A percentile compares a stretch with the other conserved stretches of the same genome.
phyloP scores from a whole-genome alignment of 2,113 vertebrate genomes.

The Caranx melampygus region DNA sequence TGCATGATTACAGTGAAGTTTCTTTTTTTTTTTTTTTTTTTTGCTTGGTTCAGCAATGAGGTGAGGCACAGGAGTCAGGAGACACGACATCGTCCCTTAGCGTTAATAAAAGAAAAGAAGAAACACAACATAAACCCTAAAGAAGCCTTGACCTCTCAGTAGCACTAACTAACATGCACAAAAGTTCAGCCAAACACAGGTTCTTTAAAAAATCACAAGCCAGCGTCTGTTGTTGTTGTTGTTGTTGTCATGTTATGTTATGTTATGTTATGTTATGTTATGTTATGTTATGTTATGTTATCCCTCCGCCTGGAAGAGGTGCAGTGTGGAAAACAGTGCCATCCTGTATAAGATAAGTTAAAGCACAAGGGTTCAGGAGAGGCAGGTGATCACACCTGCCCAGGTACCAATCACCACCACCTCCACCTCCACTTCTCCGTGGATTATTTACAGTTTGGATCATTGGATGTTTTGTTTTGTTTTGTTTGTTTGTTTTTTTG shows the following conservation, averaged over 20 bases:
- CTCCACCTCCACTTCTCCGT: slow-evolving; percentile 3
- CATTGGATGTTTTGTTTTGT: slow-evolving; percentile 11
- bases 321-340: slow-evolving; percentile 24
- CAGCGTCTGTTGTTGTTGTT: neutral
- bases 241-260: too few relatives aligned
- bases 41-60: slow-evolving; percentile 50
- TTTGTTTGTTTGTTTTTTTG: neutral
- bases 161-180: slow-evolving; percentile 52
- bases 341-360: slow-evolving; percentile 16
- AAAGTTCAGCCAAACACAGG: slow-evolving; percentile 29
- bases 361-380: slow-evolving; percentile 34
- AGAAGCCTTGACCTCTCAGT: slow-evolving; percentile 13
- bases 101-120: neutral
- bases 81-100: slow-evolving; percentile 16
- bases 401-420: neutral
- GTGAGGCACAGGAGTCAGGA: slow-evolving; percentile 68
- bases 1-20: slow-evolving; percentile 40
- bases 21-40: too few relatives aligned
- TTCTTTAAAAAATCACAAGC: slow-evolving; percentile 35
- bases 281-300: too few relatives aligned
- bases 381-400: slow-evolving; percentile 12
- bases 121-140: neutral
- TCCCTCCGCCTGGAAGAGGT: slow-evolving; percentile 22
- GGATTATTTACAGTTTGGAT: slow-evolving; percentile 69
- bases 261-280: too few relatives aligned